Evolutionary conservation across 2,113 vertebrate species (phyloP), one percentile per base, ranked within the genome.

Genomic region (Trematomus loennbergii): DNA sequence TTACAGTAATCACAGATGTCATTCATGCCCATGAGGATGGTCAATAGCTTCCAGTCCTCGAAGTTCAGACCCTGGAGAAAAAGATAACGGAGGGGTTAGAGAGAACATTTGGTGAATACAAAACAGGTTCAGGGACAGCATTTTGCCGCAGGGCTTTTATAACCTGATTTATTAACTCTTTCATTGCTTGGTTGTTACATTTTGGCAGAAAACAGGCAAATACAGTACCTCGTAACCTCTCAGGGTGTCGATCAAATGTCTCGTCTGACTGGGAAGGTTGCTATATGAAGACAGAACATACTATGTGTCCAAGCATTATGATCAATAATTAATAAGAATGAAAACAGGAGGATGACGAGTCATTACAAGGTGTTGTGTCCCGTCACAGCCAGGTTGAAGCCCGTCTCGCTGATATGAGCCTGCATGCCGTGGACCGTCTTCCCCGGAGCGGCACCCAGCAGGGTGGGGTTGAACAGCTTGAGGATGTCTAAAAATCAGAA

Each of bases 1-100:
- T 96, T 96, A 89, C 95, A 96, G 88, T 95, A 94, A 86, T 96
- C 94, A 66, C 95, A 96, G 83, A 96, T 94, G 83, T 96, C 96
- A 66, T 96, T 96, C 93, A 94, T 94, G 75, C 95, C 96, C 66
- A 96, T 96, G 57, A 96, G 93, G 72, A 96, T 90, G 12, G 96
- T 96, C 86, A 96, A 50, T 53, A 96, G 93, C 87, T 96, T 96
- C 95, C 95, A 96, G 88, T 96, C 96, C 59, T 93, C 84, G 22
- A 95, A 95, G 85, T 95, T 92, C 36, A 96, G 66, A 40, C 88
- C 93, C 96, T 96, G 40, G 17, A 59, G 15, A 9, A 20, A 58
- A 11, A 80, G 20, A 68, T 13, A 62, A 45, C 25, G 18, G 17
- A 68, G 12, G 16, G 50, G n/a, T 48, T 49, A 60, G 16, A 58